Conservation (phyloP, 2,888 invertebrate genomes). For the Chloroclystis v-ata region DNA sequence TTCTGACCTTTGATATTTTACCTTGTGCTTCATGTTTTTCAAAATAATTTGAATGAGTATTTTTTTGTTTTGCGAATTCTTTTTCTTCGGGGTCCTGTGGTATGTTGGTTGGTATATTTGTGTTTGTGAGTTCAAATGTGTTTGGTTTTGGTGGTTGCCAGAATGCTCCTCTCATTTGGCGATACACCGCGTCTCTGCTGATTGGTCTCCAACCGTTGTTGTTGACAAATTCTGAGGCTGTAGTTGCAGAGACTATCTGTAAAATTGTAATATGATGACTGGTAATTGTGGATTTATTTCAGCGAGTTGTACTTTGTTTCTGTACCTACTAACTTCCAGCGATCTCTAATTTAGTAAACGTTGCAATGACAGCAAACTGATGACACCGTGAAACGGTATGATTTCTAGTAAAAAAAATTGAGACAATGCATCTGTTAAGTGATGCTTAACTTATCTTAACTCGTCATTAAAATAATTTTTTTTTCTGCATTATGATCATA, state of each 20-base stretch:
- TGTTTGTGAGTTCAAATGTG: conserved; percentile 13
- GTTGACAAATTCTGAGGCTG: conserved; percentile 10
- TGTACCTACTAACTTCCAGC: too few relatives aligned
- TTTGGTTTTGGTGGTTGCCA: neutral
- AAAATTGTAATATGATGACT: conserved; percentile 1
- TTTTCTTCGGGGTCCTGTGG: neutral
- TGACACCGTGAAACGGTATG: too few relatives aligned
- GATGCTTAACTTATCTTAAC: too few relatives aligned
- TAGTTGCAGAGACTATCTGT: conserved; percentile 12
- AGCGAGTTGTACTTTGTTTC: too few relatives aligned
- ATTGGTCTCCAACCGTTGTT: conserved; percentile 28
- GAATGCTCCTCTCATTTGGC: conserved; percentile 16
- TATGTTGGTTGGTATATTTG: conserved; percentile 1
- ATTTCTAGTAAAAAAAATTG: too few relatives aligned
- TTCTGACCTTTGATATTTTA: too few relatives aligned
- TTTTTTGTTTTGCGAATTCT: neutral
- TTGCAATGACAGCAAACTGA: too few relatives aligned
- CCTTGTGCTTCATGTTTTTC: conserved; percentile 5
- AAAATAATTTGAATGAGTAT: neutral
- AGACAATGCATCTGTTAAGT: too few relatives aligned
- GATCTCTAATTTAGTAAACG: too few relatives aligned
- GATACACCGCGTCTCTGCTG: conserved; percentile 18
- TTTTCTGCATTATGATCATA: too few relatives aligned
- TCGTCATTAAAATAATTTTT: too few relatives aligned
- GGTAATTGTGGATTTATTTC: too few relatives aligned